These are phyloP conservation scores for Drosophila eohydei DNA, from an alignment of 2,888 invertebrate genomes.

Conservation along the genomic window DNA sequence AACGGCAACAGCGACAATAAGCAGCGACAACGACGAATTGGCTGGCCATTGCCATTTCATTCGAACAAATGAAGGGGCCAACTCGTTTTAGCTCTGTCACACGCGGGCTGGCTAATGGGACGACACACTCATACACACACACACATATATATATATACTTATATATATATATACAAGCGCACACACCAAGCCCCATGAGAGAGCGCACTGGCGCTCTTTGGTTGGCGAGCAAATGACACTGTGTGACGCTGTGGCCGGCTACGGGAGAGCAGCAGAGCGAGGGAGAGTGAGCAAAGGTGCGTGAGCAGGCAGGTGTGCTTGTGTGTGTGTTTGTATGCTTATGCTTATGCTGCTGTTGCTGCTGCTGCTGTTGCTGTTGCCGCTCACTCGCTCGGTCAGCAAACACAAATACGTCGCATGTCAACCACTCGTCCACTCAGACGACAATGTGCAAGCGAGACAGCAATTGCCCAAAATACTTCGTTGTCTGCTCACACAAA, in stretches of 20 bases:
- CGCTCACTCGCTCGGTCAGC: conserved; percentile 63
- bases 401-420: conserved; percentile 80
- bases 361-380: conserved; percentile 30
- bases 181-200: conserved; percentile 39
- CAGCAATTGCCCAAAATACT: conserved; percentile 44
- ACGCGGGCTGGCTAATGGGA: conserved; percentile 73
- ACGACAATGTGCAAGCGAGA: conserved; percentile 75
- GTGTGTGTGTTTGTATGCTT: conserved; percentile 19
- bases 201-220: conserved; percentile 55
- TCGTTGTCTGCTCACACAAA: conserved; percentile 31
- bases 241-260: conserved; percentile 51
- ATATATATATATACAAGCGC: conserved; percentile 7
- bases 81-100: conserved; percentile 82
- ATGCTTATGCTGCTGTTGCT: conserved; percentile 24
- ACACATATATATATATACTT: conserved; percentile 5
- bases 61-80: conserved; percentile 64
- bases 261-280: conserved; percentile 13
- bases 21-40: conserved; percentile 67
- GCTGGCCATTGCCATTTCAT: conserved; percentile 76
- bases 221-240: conserved; percentile 69
- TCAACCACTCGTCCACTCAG: conserved; percentile 80
- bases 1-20: conserved; percentile 37
- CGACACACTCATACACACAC: conserved; percentile 51
- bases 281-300: conserved; percentile 36
- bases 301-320: conserved; percentile 55